Evolutionary conservation across 2,888 invertebrate genomes (phyloP).

Genomic region (Athetis lepigone): DNA sequence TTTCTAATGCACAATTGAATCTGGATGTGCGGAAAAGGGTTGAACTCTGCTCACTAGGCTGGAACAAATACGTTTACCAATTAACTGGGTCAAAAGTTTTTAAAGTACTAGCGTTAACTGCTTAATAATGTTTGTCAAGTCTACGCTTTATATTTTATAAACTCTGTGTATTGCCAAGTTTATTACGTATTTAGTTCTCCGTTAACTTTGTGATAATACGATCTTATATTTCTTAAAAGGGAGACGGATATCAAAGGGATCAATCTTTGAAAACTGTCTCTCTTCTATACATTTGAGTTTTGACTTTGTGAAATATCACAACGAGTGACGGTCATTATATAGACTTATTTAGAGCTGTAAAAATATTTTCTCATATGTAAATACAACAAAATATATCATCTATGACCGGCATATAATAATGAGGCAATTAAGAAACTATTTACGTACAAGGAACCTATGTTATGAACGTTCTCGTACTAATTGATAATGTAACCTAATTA

Average conservation of each 20-base stretch:
- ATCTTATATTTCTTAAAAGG: constrained; percentile 4
- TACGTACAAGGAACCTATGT: no score
- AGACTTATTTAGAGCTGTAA: neutral
- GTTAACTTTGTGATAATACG: constrained; percentile 17
- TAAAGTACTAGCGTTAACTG: constrained; percentile 15
- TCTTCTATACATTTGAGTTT: constrained; percentile 9
- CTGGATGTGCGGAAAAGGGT: constrained; percentile 26
- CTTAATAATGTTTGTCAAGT: constrained; percentile 14
- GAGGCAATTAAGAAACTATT: neutral
- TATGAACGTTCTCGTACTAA: constrained; percentile 35
- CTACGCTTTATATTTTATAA: constrained; percentile 18
- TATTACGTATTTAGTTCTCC: constrained; percentile 7
- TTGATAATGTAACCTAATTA: constrained; percentile 37
- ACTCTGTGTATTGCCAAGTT: constrained; percentile 26
- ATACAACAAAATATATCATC: neutral
- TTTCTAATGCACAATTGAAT: constrained; percentile 44
- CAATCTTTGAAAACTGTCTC: constrained; percentile 9
- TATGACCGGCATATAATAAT: constrained; percentile 6
- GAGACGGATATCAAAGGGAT: neutral
- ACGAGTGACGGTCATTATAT: neutral
- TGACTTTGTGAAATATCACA: constrained; percentile 1
- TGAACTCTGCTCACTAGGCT: constrained; percentile 27
- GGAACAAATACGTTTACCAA: constrained; percentile 36
- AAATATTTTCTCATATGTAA: constrained; percentile 1
- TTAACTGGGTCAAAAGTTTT: constrained; percentile 39